phyloP scores from a whole-genome alignment of 1,140 invertebrate genomes.

The Semibalanus balanoides region DNA sequence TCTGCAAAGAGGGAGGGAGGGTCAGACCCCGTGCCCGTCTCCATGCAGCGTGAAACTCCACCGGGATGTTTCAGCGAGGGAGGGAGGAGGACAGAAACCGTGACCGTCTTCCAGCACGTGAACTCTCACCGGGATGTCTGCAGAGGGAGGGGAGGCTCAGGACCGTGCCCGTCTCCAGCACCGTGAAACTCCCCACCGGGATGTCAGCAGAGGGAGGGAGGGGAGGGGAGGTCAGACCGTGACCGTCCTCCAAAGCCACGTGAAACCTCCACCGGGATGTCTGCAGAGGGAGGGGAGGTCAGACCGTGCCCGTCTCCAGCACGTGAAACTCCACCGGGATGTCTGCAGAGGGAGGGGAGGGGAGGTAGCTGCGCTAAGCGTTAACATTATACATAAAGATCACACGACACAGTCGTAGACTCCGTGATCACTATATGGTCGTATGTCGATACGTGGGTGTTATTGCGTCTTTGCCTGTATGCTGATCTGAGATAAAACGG shows the following conservation, averaged over 20 bases:
- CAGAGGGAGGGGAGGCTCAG: constrained; percentile 17
- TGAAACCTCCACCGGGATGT: constrained; percentile 89
- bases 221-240: constrained; percentile 68
- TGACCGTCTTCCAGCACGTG: constrained; percentile 78
- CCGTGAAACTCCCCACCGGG: constrained; percentile 79
- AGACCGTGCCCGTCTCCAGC: constrained; percentile 57
- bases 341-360: constrained; percentile 36
- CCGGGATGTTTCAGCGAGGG: constrained; percentile 62
- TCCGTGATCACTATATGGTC: no score
- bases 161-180: constrained; percentile 81
- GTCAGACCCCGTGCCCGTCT: no score
- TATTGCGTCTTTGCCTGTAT: no score
- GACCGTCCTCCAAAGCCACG: constrained; percentile 76
- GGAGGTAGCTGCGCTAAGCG: no score
- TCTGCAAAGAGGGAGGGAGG: no score
- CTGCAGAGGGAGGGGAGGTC: constrained; percentile 30
- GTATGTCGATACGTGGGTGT: no score
- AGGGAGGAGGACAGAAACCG: no score
- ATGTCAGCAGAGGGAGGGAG: constrained; percentile 46
- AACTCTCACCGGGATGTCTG: constrained; percentile 87
- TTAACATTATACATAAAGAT: no score
- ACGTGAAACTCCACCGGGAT: constrained; percentile 90
- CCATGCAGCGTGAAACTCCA: constrained; percentile 92
- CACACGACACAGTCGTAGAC: no score
- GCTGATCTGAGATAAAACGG: no score